Evolutionary conservation across 2,113 vertebrate species (phyloP).

Genomic region (Callorhinus ursinus): DNA sequence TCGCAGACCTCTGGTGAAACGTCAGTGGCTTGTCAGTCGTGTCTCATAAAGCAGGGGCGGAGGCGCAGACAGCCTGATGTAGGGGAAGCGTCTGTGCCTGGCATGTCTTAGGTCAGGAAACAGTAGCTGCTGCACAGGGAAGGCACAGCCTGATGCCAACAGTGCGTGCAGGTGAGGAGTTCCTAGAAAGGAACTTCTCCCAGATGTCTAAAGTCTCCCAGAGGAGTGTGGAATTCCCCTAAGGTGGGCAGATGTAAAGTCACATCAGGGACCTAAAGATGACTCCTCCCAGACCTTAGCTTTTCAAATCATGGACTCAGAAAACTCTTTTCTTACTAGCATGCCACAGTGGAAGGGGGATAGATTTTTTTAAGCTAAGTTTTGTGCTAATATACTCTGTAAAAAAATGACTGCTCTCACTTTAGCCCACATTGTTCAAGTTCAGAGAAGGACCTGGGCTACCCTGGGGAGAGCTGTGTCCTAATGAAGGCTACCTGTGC

Average conservation of each 20-base stretch:
- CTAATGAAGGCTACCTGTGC: background rate
- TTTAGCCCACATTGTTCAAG: background rate
- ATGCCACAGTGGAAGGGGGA: background rate
- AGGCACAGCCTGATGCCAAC: rapidly evolving
- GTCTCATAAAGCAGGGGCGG: background rate
- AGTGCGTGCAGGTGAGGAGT: background rate
- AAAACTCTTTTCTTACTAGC: background rate
- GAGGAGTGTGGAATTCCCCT: background rate
- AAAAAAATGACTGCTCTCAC: background rate
- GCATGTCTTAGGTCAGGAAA: background rate
- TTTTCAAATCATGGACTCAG: background rate
- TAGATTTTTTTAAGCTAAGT: background rate
- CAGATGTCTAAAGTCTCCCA: background rate
- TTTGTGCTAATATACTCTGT: background rate
- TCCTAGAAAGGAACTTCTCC: background rate
- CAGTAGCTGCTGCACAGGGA: rapidly evolving
- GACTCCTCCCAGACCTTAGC: background rate
- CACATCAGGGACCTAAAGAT: background rate
- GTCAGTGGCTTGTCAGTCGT: background rate
- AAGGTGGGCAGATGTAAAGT: background rate
- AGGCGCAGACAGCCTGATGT: background rate
- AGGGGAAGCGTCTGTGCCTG: background rate
- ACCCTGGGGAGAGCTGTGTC: background rate
- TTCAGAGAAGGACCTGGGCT: background rate
- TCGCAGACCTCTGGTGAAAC: background rate